A percentile compares a stretch with the other conserved stretches of the same genome.
phyloP scores from a whole-genome alignment of 2,888 invertebrate genomes.

The Siphlonurus alternatus region DNA sequence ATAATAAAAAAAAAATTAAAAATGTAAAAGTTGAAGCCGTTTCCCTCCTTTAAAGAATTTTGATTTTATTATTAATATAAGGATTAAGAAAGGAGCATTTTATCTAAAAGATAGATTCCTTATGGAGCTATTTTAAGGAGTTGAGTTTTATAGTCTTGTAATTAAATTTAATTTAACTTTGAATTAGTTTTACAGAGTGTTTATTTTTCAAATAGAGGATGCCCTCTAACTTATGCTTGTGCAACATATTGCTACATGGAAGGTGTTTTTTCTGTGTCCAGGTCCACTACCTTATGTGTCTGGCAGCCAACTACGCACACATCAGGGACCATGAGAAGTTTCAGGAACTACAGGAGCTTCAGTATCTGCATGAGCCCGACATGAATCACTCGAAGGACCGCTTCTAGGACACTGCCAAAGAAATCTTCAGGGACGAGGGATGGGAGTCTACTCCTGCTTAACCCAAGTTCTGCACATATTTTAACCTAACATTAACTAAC shows the following conservation, averaged over 20 bases:
- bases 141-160: not conserved
- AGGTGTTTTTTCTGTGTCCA: constrained; percentile 18
- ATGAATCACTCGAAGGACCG: constrained; percentile 62
- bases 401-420: constrained; percentile 68
- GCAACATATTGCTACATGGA: too few species aligned
- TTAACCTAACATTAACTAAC: too few species aligned
- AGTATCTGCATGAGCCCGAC: constrained; percentile 56
- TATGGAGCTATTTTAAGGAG: not conserved
- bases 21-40: too few species aligned
- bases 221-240: too few species aligned
- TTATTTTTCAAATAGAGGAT: too few species aligned
- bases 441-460: not conserved
- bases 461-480: too few species aligned
- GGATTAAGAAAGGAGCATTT: too few species aligned
- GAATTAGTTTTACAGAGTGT: constrained; percentile 6
- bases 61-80: too few species aligned
- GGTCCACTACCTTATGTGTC: constrained; percentile 83
- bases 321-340: constrained; percentile 89
- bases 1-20: too few species aligned
- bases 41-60: too few species aligned
- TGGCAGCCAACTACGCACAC: constrained; percentile 90
- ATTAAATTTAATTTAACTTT: not conserved
- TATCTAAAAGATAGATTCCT: too few species aligned
- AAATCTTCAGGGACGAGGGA: constrained; percentile 33
- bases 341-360: constrained; percentile 77